These are phyloP conservation scores for Xiphorhynchus erythropygius DNA, from an alignment of 2,797 vertebrate genomes.

Conservation along the genomic window DNA sequence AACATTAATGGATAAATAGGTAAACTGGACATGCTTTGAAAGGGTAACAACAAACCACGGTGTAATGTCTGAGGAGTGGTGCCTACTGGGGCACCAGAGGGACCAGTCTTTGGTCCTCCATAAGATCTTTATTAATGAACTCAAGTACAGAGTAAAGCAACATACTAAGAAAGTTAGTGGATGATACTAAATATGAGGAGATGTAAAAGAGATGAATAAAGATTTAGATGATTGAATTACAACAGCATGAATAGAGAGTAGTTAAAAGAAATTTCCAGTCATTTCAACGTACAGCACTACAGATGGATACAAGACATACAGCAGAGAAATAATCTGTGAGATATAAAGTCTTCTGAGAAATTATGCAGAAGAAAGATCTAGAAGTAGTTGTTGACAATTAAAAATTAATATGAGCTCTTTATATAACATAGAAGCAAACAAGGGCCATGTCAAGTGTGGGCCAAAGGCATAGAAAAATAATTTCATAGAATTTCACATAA, in stretches of 20 bases:
- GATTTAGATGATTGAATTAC: background rate
- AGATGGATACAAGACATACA: background rate
- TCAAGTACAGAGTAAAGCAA: background rate
- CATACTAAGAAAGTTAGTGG: background rate
- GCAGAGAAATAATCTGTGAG: background rate
- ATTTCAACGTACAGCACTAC: background rate
- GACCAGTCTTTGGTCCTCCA: background rate
- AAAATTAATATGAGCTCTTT: background rate
- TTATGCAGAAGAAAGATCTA: background rate
- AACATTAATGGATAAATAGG: slow-evolving; percentile 8
- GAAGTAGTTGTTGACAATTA: background rate
- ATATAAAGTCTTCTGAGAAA: background rate
- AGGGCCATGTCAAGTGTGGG: background rate
- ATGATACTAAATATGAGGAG: background rate
- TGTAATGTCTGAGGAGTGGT: background rate
- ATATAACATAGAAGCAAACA: background rate
- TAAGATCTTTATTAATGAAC: background rate
- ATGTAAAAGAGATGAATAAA: background rate
- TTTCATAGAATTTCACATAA: background rate
- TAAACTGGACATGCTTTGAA: slow-evolving; percentile 12
- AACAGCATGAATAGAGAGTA: background rate
- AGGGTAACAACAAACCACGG: background rate
- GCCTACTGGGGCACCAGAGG: background rate
- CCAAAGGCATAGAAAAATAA: background rate
- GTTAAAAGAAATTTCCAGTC: background rate